Conservation (phyloP, 2,113 vertebrate species). For the Plecturocebus donacophilus region DNA sequence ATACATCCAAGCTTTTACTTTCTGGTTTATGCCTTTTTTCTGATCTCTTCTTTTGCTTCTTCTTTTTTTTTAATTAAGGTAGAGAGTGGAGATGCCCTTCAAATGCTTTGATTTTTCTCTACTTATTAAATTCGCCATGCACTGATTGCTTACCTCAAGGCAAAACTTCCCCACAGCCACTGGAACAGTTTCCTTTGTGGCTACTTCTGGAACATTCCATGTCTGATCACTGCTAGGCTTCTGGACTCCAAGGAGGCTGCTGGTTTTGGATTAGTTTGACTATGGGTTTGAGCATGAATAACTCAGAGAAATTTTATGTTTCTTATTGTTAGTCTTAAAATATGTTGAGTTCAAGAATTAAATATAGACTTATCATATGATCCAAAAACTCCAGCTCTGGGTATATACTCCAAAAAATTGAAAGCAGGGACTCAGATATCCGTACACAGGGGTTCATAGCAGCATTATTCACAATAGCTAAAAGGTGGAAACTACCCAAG, state of each 20-base stretch:
- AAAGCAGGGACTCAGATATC: neutral
- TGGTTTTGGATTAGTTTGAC: neutral
- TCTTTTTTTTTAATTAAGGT: neutral
- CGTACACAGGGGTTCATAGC: neutral
- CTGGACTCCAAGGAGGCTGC: neutral
- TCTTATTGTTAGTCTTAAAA: neutral
- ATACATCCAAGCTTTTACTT: constrained; percentile 31
- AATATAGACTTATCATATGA: neutral
- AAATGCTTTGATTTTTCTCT: neutral
- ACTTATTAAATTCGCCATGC: neutral
- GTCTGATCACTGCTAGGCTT: neutral
- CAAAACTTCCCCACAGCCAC: neutral
- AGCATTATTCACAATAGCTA: neutral
- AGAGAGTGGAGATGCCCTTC: neutral
- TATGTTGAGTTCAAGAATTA: neutral
- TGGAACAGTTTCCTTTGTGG: neutral
- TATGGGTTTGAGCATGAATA: neutral
- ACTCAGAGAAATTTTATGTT: neutral
- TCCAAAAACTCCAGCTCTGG: neutral
- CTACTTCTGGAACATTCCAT: neutral
- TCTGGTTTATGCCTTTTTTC: neutral
- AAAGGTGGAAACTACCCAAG: neutral
- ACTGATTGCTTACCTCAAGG: neutral
- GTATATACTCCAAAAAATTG: neutral
- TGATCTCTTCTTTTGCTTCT: too few relatives aligned